phyloP scores from a whole-genome alignment of 2,797 vertebrate species.

The Emys orbicularis region DNA sequence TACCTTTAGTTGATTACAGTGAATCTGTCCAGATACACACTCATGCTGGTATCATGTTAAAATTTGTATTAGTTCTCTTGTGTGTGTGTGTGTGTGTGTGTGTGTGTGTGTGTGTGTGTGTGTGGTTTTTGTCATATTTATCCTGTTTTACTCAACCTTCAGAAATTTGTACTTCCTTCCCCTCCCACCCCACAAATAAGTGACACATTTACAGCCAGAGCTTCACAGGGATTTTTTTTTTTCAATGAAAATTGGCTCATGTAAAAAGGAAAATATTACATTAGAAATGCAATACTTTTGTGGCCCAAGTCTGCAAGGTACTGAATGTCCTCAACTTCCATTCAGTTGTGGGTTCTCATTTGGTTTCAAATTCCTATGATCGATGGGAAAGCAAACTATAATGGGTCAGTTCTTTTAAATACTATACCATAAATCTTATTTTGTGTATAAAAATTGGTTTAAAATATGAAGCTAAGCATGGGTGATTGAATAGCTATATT shows the following conservation, averaged over 20 bases:
- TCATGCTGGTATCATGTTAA: neutral
- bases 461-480: conserved; percentile 34
- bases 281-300: conserved; percentile 24
- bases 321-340: conserved; percentile 38
- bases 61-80: conserved; percentile 1
- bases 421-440: conserved; percentile 34
- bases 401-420: conserved; percentile 38
- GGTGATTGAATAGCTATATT: neutral
- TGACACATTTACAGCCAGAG: neutral
- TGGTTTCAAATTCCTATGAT: conserved; percentile 47
- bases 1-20: neutral
- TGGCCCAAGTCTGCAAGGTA: conserved; percentile 11
- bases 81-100: too few species aligned
- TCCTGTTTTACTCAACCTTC: neutral
- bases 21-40: neutral
- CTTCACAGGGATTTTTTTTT: conserved; percentile 19
- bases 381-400: conserved; percentile 32
- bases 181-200: neutral
- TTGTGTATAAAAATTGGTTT: conserved; percentile 38
- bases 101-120: neutral
- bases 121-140: neutral
- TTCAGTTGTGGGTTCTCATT: conserved; percentile 45
- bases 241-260: neutral
- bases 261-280: neutral
- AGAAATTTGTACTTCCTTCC: neutral